Evolutionary conservation across 2,888 invertebrate species (phyloP), one percentile per base, ranked within the genome.

Genomic region (Apotomis betuletana): DNA sequence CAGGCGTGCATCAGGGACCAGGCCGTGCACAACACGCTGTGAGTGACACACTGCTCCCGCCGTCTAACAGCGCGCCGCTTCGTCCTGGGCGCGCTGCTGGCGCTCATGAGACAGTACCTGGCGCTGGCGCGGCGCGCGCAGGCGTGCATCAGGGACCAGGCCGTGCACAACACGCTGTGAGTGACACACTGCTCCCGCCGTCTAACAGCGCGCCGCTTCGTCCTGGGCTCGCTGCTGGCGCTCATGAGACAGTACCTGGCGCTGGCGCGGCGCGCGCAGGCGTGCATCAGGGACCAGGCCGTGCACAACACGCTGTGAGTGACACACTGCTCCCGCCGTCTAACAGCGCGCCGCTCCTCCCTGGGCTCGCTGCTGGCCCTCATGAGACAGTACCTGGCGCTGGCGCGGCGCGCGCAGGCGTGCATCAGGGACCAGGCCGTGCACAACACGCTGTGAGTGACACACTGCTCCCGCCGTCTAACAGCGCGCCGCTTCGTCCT

Each of bases 101-200:
- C 67, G 1, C 54, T 75, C 27, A 87, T 92, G 90, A 81, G 87
- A 59, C 87, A 86, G 52, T 92, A 92, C 76, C 78, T 90, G 44
- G 81, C 88, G 15, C 83, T 92, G 3, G 90, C 89, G 1, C 78
- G 92, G 1, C 80, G 92, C 1, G 87, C 90, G 8, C 87, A 88
- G 12, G 91, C 92, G 1, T 91, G 91, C 61, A 78, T 92, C n/a
- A 84, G 89, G 75, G 92, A 93, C 73, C 88, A 86, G 72, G 81
- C 85, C 0, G 85, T 90, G 10, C 84, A 88, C 67, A 85, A 84
- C 0, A 83, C 87, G 5, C 79, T 92, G 92, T 92, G 27, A 89
- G 92, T 87, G 15, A 5, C n/a, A 36, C 12, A 67, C 77, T 1
- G 57, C 75, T 15, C 0, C 15, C 15, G 15, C 15, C 15, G 0